Base-by-base conservation (phyloP, 2,797 vertebrate genomes). In the Dermochelys coriacea region DNA sequence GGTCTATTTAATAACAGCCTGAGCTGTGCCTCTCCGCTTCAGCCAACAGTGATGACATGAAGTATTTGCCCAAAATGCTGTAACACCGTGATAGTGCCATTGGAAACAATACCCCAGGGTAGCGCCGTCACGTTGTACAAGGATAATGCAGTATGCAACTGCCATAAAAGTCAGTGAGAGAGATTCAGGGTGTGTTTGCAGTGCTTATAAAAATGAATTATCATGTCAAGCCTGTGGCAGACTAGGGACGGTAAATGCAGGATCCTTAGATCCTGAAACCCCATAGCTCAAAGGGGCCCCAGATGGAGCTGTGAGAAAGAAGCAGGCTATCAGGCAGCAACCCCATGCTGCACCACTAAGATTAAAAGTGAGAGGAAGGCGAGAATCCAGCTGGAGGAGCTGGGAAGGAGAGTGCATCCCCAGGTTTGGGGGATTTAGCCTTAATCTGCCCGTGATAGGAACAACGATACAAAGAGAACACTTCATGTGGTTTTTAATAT, bases 401-500 rank as follows among this genome's bases (percentile, higher is more conserved):
- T 57, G 41, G 47, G 84, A 74, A 80, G 77, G 47, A 54, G 27
- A 50, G 50, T 3, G 2, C 37, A 8, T 71, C 45, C 34, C 47
- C 34, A 23, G 25, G 37, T n/a, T 37, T 29, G 79, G n/a, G 27
- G 80, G 61, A 37, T 47, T 87, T 77, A 45, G 82, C 23, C 41
- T 51, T 91, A 85, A 85, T 87, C 82, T 12, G 75, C 45, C 49
- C 37, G 11, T 61, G 27, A 27, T 27, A 61, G 45, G 47, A 23
- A 45, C 12, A 25, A 27, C 15, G 34, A 91, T 82, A 82, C 84
- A 89, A 94, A 95, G 88, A 71, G 45, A 3, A 37, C 2, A 57
- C 71, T 82, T 94, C 91, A 86, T 95, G 96, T 93, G 93, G 54
- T 86, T 92, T 88, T 95, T 88, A 96, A 95, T 92, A 29, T 8